Evolutionary conservation across 2,113 vertebrate species (phyloP), one percentile per base, ranked within the genome.

Genomic region (Datnioides undecimradiatus): DNA sequence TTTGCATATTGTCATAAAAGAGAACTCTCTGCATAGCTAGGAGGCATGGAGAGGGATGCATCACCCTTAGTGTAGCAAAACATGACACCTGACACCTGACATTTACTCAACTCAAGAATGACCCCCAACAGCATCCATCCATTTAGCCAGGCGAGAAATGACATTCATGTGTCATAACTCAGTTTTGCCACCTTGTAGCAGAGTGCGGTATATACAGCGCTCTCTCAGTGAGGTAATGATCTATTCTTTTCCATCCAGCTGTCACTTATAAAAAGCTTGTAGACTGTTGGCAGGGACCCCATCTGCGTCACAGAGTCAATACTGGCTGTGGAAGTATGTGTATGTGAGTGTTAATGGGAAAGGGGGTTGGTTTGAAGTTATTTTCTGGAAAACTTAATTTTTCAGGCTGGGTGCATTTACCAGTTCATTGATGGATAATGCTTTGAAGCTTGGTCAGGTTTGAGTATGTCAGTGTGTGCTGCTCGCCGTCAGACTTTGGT

Each of bases 321-420:
- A 31, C 57, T 23, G 16, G 5, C 57, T 62, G 17, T 36, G 17
- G 33, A 31, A 57, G 43, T 72, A 54, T 31, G 45, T 70, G 36
- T 33, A 2, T 58, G 59, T 11, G 31, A 25, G 25, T 16, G 11
- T 27, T 1, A 8, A 25, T 54, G 23, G 21, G 27, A 46, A 17
- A 40, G 13, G 5, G 4, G 52, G 4, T 23, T 14, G 17, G n/a
- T n/a, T n/a, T 58, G 11, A 70, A 77, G 25, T 59, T 59, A 73
- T 76, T 79, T 77, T 77, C 29, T 66, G 31, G 57, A 76, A 82
- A 80, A 71, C 48, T 36, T 73, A 29, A 64, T 72, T 88, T 67
- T 59, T 23, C 23, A 60, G 16, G 17, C 58, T 33, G 27, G 54
- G 25, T 16, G 51, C 33, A 21, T 55, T 60, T 27, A 55, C 49